These are phyloP conservation scores for Erpetoichthys calabaricus DNA, from an alignment of 2,797 vertebrate species.

Conservation along the genomic window DNA sequence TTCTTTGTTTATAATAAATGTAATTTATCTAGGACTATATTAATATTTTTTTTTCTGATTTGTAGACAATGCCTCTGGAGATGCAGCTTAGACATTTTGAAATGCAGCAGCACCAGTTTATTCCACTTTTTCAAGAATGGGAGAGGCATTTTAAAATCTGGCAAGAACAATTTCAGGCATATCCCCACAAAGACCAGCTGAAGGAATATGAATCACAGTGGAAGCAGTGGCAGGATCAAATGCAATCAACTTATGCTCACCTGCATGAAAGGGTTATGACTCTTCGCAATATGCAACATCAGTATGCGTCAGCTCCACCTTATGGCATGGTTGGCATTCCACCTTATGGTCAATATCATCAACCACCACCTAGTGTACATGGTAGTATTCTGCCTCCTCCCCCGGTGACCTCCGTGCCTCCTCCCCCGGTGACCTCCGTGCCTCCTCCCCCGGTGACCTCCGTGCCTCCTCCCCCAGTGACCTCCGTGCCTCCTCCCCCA, in stretches of 20 bases:
- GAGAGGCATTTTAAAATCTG: conserved; percentile 74
- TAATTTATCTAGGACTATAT: neutral
- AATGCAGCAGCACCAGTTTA: conserved; percentile 79
- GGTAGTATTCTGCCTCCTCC: conserved; percentile 41
- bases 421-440: conserved; percentile 19
- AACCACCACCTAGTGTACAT: conserved; percentile 34
- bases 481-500: conserved; percentile 18
- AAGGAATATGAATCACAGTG: conserved; percentile 88
- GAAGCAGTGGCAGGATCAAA: conserved; percentile 94
- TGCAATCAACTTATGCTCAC: conserved; percentile 79
- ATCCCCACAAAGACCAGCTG: conserved; percentile 92
- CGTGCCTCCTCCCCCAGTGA: conserved; percentile 23
- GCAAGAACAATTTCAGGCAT: conserved; percentile 82
- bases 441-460: conserved; percentile 26
- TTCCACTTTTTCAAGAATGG: conserved; percentile 80
- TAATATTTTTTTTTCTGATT: conserved; percentile 9
- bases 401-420: conserved; percentile 23
- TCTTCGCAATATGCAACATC: conserved; percentile 64
- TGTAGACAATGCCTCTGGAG: conserved; percentile 75
- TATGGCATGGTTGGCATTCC: conserved; percentile 56
- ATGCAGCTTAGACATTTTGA: conserved; percentile 82
- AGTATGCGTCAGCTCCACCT: conserved; percentile 27
- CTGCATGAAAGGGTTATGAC: conserved; percentile 74
- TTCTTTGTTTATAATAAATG: neutral
- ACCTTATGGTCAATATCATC: conserved; percentile 57